Conservation (phyloP, 2,113 vertebrate species). For the Crotalus tigris region DNA sequence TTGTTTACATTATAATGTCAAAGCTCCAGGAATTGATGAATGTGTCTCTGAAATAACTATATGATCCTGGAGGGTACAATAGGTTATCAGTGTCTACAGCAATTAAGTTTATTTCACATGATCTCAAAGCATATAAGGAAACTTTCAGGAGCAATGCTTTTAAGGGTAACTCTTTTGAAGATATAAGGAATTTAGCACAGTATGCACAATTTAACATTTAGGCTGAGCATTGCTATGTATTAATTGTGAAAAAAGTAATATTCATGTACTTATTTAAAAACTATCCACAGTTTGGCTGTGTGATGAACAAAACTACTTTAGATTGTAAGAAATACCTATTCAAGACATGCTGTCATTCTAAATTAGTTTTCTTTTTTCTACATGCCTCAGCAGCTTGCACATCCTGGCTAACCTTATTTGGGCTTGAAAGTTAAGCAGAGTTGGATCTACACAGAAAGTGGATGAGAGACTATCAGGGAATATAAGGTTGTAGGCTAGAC, state of each 20-base stretch:
- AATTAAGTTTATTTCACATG: not conserved
- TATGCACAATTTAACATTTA: not conserved
- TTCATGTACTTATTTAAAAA: not conserved
- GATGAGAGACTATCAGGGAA: not conserved
- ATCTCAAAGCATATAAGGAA: slow-evolving; percentile 8
- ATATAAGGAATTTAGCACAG: slow-evolving; percentile 21
- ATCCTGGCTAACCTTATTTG: not conserved
- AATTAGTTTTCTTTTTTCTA: not conserved
- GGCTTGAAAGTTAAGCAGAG: not conserved
- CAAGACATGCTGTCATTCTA: not conserved
- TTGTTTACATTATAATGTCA: not conserved
- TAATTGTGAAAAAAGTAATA: slow-evolving; percentile 6
- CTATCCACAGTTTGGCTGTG: not conserved
- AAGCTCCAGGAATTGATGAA: not conserved
- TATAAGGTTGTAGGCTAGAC: not conserved
- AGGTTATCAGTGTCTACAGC: not conserved
- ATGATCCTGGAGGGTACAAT: not conserved
- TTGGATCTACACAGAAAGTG: not conserved
- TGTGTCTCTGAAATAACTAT: not conserved
- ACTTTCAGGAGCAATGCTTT: not conserved
- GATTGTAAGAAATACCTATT: not conserved
- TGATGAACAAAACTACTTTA: not conserved
- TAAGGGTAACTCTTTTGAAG: not conserved
- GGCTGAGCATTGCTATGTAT: not conserved
- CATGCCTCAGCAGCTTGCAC: not conserved